phyloP scores from a whole-genome alignment of 2,888 invertebrate species.

The Pyrochroa serraticornis region DNA sequence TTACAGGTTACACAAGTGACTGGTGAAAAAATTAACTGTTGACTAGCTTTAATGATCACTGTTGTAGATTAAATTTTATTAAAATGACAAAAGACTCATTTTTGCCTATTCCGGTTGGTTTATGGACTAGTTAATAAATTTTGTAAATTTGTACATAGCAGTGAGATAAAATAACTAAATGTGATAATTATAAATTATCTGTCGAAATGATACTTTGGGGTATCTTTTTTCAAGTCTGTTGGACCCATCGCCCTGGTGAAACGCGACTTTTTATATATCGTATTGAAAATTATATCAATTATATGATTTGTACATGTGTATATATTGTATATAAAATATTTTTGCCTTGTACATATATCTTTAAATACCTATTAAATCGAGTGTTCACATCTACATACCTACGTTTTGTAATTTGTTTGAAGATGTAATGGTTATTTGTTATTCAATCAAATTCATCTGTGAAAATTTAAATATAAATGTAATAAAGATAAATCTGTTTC shows the following conservation, averaged over 20 bases:
- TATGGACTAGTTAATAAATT: constrained; percentile 11
- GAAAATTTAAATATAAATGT: constrained; percentile 53
- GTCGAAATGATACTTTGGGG: constrained; percentile 19
- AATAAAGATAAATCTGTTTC: constrained; percentile 35
- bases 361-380: constrained; percentile 41
- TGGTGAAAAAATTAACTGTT: no score
- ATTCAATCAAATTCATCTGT: constrained; percentile 54
- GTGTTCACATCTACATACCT: constrained; percentile 47
- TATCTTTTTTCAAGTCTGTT: constrained; percentile 28
- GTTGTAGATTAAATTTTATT: constrained; percentile 13
- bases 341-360: constrained; percentile 49
- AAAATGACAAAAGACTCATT: constrained; percentile 1
- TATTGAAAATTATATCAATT: constrained; percentile 37
- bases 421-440: constrained; percentile 50
- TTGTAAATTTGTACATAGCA: constrained; percentile 28
- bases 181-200: constrained; percentile 35
- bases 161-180: constrained; percentile 30
- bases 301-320: constrained; percentile 40
- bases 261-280: constrained; percentile 31
- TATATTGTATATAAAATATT: constrained; percentile 43
- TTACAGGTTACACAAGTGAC: constrained; percentile 5
- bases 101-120: constrained; percentile 12
- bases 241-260: constrained; percentile 1
- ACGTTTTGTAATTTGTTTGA: constrained; percentile 47
- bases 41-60: constrained; percentile 15